Conservation (phyloP, 2,797 vertebrate species). For the Oryzias sinensis region DNA sequence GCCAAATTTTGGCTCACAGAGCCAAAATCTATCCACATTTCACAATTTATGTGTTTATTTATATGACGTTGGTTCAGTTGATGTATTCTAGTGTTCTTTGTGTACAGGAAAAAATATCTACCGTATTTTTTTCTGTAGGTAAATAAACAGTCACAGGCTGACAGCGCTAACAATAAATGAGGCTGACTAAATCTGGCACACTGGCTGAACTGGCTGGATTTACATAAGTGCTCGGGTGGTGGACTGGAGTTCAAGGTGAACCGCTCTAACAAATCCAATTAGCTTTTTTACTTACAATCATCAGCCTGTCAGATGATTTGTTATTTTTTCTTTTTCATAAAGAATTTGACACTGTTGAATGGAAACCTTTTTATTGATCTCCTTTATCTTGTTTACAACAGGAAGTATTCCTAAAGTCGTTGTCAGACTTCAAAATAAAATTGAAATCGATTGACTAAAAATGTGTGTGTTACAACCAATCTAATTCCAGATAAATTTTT, state of each 20-base stretch:
- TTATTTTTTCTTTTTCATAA: no score
- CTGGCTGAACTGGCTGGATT: conserved; percentile 46
- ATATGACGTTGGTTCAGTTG: no score
- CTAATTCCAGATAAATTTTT: background rate
- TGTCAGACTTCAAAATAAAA: background rate
- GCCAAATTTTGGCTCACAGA: no score
- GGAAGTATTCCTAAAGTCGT: no score
- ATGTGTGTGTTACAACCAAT: background rate
- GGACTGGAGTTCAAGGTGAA: conserved; percentile 1
- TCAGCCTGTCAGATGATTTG: background rate
- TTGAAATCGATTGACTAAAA: background rate
- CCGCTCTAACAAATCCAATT: conserved; percentile 4
- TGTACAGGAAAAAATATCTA: background rate
- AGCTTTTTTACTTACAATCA: background rate
- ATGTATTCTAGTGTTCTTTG: no score
- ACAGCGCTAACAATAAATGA: conserved; percentile 24
- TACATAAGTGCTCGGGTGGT: conserved; percentile 29
- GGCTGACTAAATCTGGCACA: conserved; percentile 33
- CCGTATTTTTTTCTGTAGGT: background rate
- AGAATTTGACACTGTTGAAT: no score
- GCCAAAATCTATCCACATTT: no score
- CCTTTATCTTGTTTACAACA: no score
- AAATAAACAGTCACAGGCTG: background rate
- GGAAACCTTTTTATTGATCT: no score
- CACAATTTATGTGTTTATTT: no score